Conservation (phyloP, 2,113 vertebrate species). For the Dissostichus mawsoni region DNA sequence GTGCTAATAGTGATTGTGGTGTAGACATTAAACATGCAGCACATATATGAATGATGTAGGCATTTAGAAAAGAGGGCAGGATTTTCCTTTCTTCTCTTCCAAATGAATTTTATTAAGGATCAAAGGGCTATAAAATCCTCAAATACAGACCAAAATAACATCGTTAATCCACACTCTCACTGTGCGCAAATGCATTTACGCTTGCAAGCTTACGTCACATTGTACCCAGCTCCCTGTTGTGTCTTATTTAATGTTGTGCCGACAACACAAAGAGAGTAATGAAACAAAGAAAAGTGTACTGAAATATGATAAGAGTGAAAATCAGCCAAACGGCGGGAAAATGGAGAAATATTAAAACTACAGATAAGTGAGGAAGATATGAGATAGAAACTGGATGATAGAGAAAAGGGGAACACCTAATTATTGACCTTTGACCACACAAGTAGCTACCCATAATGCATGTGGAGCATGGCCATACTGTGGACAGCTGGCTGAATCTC, state of each 20-base stretch:
- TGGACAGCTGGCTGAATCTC: slow-evolving; percentile 22
- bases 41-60: slow-evolving; percentile 7
- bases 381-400: not conserved
- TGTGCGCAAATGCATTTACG: not conserved
- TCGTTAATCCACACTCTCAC: not conserved
- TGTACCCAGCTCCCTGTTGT: not conserved
- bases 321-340: not conserved
- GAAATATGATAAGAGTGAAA: slow-evolving; percentile 8
- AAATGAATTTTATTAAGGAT: not conserved
- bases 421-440: slow-evolving; percentile 16
- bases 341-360: not conserved
- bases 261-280: slow-evolving; percentile 14
- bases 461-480: not conserved
- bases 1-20: slow-evolving; percentile 13
- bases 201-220: not conserved
- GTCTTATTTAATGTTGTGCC: slow-evolving; percentile 4
- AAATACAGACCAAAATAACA: slow-evolving; percentile 20
- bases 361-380: not conserved
- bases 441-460: slow-evolving; percentile 30
- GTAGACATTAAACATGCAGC: slow-evolving; percentile 43
- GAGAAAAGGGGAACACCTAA: not conserved
- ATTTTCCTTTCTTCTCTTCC: not conserved
- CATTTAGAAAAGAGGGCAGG: slow-evolving; percentile 3
- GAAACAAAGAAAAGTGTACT: not conserved
- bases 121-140: not conserved